These are phyloP conservation scores for Ahaetulla prasina DNA, from an alignment of 2,113 vertebrate species.

Conservation along the genomic window DNA sequence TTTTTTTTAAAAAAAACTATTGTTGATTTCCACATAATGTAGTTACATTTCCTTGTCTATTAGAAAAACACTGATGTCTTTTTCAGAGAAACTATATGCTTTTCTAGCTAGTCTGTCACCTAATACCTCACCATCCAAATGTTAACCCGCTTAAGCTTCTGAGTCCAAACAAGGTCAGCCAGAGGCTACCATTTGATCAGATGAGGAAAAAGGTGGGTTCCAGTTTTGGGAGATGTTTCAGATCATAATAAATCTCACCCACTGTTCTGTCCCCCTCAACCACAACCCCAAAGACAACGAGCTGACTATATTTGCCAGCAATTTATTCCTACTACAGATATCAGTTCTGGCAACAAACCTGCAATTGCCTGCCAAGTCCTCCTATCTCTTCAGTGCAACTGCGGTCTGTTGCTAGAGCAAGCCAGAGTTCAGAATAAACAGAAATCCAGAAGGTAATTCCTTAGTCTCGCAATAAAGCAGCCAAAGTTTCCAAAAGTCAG, in stretches of 20 bases:
- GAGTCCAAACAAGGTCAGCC: background rate
- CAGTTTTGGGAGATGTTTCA: slow-evolving; percentile 19
- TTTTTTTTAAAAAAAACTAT: background rate
- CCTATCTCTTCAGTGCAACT: no score
- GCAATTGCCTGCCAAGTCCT: no score
- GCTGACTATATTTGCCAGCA: no score
- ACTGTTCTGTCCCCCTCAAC: no score
- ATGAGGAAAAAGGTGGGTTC: background rate
- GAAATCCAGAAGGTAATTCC: no score
- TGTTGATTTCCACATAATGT: background rate
- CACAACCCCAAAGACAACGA: no score
- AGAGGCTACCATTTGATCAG: background rate
- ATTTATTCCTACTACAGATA: no score
- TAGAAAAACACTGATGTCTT: background rate
- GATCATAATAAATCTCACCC: background rate
- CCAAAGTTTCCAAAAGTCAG: no score
- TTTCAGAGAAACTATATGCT: background rate
- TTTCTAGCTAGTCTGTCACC: background rate
- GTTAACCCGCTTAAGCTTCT: background rate
- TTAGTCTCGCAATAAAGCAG: no score
- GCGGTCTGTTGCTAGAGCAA: no score
- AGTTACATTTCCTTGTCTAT: background rate
- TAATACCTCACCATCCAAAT: background rate
- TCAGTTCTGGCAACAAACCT: no score
- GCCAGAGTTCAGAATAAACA: no score